These are phyloP conservation scores for Sebastes fasciatus DNA, from an alignment of 2,113 vertebrate genomes.

Conservation along the genomic window DNA sequence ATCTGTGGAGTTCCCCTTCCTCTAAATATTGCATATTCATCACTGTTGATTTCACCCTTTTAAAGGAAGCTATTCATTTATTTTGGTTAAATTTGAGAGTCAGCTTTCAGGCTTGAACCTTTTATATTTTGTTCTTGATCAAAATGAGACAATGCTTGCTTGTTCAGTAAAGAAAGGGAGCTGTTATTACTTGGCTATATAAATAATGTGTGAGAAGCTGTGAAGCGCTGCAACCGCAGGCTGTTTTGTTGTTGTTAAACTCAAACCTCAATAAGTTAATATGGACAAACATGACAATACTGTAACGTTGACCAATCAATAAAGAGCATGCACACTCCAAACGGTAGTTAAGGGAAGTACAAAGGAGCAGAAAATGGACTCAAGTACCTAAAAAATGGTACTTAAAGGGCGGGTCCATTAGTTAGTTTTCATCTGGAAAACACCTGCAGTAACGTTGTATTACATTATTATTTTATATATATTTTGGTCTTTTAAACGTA, in stretches of 20 bases:
- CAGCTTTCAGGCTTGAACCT: background rate
- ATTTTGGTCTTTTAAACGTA: background rate
- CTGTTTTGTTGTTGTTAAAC: background rate
- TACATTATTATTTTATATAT: too few species aligned
- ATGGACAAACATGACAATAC: background rate
- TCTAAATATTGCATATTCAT: background rate
- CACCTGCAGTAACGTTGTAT: too few species aligned
- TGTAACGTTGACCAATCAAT: too few species aligned
- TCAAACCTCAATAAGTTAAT: background rate
- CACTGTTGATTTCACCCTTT: background rate
- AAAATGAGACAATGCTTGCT: background rate
- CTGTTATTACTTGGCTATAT: background rate
- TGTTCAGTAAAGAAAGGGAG: background rate
- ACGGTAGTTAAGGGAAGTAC: too few species aligned
- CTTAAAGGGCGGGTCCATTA: too few species aligned
- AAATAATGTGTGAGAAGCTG: too few species aligned
- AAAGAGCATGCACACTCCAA: too few species aligned
- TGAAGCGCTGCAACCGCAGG: too few species aligned
- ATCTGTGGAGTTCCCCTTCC: background rate
- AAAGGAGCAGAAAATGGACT: too few species aligned
- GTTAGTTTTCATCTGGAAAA: too few species aligned
- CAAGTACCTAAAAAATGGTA: too few species aligned
- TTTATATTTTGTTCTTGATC: background rate
- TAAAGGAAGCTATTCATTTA: background rate
- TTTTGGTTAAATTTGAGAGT: background rate